Evolutionary conservation across 2,888 invertebrate species (phyloP).

Genomic region (Trichogramma dendrolimi): DNA sequence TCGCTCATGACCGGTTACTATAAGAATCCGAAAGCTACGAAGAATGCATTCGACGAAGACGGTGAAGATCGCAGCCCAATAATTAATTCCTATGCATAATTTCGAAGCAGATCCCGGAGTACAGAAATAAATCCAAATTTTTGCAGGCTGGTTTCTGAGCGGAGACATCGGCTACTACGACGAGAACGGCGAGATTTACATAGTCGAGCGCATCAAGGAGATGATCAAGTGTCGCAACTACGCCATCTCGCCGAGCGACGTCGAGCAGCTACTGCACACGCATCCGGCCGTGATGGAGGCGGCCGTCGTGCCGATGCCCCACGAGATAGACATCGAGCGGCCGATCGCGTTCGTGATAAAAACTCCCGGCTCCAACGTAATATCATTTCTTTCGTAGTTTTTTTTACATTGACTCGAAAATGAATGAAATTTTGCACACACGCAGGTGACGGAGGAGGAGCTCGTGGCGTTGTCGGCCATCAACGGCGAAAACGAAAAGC

Average conservation of each 20-base stretch:
- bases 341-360: constrained; percentile 29
- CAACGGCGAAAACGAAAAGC: constrained; percentile 14
- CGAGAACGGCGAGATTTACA: constrained; percentile 37
- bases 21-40: constrained; percentile 56
- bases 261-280: constrained; percentile 34
- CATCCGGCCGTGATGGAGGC: constrained; percentile 37
- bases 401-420: background rate
- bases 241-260: constrained; percentile 37
- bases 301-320: constrained; percentile 35
- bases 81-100: constrained; percentile 33
- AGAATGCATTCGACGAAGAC: constrained; percentile 52
- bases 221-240: constrained; percentile 37
- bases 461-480: constrained; percentile 2
- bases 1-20: constrained; percentile 56
- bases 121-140: constrained; percentile 16
- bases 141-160: constrained; percentile 38
- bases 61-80: constrained; percentile 43
- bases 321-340: constrained; percentile 31
- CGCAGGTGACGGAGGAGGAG: constrained; percentile 16
- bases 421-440: background rate
- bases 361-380: constrained; percentile 26
- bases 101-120: constrained; percentile 25
- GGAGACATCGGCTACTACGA: constrained; percentile 42
- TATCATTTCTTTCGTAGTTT: background rate
- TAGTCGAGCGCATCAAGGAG: constrained; percentile 40